Evolutionary conservation across 2,113 vertebrate species (phyloP), one percentile per base, ranked within the genome.

Genomic region (Lagenorhynchus albirostris): DNA sequence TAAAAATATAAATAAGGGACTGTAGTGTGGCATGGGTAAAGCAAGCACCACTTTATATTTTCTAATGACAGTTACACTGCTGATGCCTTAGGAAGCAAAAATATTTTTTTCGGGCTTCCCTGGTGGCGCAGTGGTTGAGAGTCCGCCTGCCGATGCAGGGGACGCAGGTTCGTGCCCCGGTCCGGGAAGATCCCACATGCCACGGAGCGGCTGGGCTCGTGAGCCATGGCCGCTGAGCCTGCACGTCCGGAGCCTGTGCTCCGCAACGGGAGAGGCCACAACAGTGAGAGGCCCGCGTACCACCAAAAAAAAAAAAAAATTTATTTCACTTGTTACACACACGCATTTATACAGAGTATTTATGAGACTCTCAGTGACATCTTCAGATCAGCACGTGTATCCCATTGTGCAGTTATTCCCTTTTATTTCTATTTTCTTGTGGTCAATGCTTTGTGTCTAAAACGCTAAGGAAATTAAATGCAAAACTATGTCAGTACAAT

Each of bases 401-500:
- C n/a, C 41, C 44, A 85, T n/a, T 84, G 44, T 67, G 29, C 63
- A n/a, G n/a, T 77, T 82, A 67, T 13, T 94, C 63, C 23, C 44
- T 53, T 91, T 85, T 93, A 47, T 71, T 92, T 94, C 29, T 47
- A n/a, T 65, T 84, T 92, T 94, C 38, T 77, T 60, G 10, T 93
- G 81, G 60, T 33, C 50, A 44, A 33, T 50, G 41, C 74, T 94
- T 96, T 84, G 41, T 85, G 25, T 62, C 62, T 84, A 63, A 95
- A 96, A 92, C 71, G 47, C 79, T 76, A n/a, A 95, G 93, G 96
- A 95, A 97, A 97, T 87, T 86, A 94, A 96, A 96, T 65, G 23
- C 74, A 88, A 58, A 86, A 26, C 50, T 73, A 6, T 58, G 18
- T 74, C 93, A 60, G 33, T 41, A 33, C 65, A 55, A 67, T 67